A percentile compares a stretch with the other conserved stretches of the same genome.
phyloP scores from a whole-genome alignment of 1,140 invertebrate genomes.

The Scaptomyza pallida region DNA sequence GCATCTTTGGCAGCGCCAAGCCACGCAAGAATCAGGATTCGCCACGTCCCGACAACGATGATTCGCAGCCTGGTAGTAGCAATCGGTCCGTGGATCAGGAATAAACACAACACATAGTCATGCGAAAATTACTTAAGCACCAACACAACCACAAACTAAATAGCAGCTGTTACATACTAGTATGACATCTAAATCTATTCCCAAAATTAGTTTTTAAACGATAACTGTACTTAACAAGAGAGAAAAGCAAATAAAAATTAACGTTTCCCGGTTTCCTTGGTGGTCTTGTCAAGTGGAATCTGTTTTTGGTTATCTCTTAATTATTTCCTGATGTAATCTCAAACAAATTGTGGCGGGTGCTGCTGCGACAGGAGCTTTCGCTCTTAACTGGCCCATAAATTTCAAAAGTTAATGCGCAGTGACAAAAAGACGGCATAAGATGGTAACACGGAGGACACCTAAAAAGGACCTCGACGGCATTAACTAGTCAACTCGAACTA shows the following conservation, averaged over 20 bases:
- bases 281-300: background rate
- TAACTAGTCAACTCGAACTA: slow-evolving; percentile 83
- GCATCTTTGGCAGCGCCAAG: slow-evolving; percentile 94
- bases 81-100: background rate
- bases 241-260: too few relatives aligned
- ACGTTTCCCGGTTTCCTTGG: background rate
- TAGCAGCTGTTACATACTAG: slow-evolving; percentile 9
- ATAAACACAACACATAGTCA: background rate
- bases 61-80: slow-evolving; percentile 19
- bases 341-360: slow-evolving; percentile 21
- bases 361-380: slow-evolving; percentile 1
- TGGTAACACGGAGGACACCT: slow-evolving; percentile 3
- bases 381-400: slow-evolving; percentile 62
- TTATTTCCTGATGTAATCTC: slow-evolving; percentile 32
- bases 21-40: slow-evolving; percentile 87
- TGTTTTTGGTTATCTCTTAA: slow-evolving; percentile 18
- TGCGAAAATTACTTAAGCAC: slow-evolving; percentile 46
- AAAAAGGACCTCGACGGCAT: slow-evolving; percentile 64
- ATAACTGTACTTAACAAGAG: too few relatives aligned
- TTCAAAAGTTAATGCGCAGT: slow-evolving; percentile 73
- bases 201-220: background rate
- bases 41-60: background rate
- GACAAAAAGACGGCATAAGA: slow-evolving; percentile 41
- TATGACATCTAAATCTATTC: background rate
- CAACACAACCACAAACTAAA: background rate